Evolutionary conservation across 2,797 vertebrate species (phyloP), one percentile per base, ranked within the genome.

Genomic region (Sebastes nivosus): DNA sequence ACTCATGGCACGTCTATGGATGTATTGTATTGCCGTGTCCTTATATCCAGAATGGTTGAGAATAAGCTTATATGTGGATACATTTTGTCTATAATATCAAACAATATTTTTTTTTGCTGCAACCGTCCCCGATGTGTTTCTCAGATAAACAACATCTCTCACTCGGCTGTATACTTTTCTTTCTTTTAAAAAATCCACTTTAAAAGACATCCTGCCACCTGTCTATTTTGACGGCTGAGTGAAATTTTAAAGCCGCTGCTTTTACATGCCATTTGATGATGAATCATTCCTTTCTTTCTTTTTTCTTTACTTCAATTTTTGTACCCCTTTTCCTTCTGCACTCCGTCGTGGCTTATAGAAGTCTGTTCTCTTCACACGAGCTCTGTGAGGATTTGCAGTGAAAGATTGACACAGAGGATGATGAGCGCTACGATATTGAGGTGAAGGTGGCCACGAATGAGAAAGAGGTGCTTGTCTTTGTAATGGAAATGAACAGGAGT

Each of bases 401-500:
- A 75, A 86, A 93, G 90, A 95, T 92, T 92, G 95, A 94, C 87
- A 67, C 60, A 5, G 88, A 75, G 70, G 90, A 95, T 90, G 95
- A 95, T 76, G 93, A 91, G 50, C 67, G 81, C 69, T 90, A 89
- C 74, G 90, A 95, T 87, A 90, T 79, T 46, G 89, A 92, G 87
- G 82, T 87, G 59, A 95, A 95, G 88, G 93, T 95, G 76, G 86
- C 80, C 80, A 81, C 88, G 92, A 95, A 94, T 91, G 89, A 90
- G 55, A 87, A 90, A 55, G 91, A 94, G 87, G 84, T 91, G 87
- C 77, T 84, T 75, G 83, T 89, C 91, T 94, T 94, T 94, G 94
- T 93, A 90, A 93, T 94, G 93, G 92, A 94, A 94, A 94, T 93
- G 82, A 94, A 89, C 79, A 69, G 46, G 81, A 88, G 83, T 92